Base-by-base conservation (phyloP, 1,140 invertebrate genomes). In the Antheraea mylitta region DNA sequence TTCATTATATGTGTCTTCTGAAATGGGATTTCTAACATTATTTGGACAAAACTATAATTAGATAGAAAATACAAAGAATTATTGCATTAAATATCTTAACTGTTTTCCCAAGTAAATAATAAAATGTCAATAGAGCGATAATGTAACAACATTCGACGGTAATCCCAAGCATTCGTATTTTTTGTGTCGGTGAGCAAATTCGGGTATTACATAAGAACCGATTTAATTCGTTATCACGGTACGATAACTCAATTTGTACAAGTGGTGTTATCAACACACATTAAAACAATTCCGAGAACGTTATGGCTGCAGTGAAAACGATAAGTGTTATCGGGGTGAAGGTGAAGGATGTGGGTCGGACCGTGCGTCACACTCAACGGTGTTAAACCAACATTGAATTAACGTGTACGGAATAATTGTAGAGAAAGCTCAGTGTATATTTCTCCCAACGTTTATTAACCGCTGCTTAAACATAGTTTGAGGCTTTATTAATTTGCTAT, bases 361-460 rank as follows among this genome's bases (percentile, higher is more conserved):
- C 70, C 74, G 58, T 63, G 45, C 45, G 45, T 53, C 45, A 19
- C 16, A 37, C 9, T 7, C 67, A 86, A 83, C 80, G 66, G 79
- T 82, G 82, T 74, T 87, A 86, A 83, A 80, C 81, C 78, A 91
- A 91, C 89, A 91, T 91, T 91, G 83, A 89, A 87, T 86, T 85
- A 86, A 89, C 89, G 81, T 75, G 81, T 74, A 71, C 80, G 65
- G 82, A 89, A 91, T 91, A 85, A 88, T 87, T 87, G 83, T 70
- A 69, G 86, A 84, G 89, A 91, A 91, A 91, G 89, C 80, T 69
- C 72, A 63, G 69, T 66, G 75, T 60, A 72, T 58, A 72, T 58
- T 22, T 64, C 64, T 61, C 19, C 5, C 5, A 18, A 16, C 10
- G 19, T 61, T 61, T 61, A 61, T 10, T 61, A 36, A 22, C 18